Conservation (phyloP, 23 tunicate genomes). For the Trididemnum nubilum region DNA sequence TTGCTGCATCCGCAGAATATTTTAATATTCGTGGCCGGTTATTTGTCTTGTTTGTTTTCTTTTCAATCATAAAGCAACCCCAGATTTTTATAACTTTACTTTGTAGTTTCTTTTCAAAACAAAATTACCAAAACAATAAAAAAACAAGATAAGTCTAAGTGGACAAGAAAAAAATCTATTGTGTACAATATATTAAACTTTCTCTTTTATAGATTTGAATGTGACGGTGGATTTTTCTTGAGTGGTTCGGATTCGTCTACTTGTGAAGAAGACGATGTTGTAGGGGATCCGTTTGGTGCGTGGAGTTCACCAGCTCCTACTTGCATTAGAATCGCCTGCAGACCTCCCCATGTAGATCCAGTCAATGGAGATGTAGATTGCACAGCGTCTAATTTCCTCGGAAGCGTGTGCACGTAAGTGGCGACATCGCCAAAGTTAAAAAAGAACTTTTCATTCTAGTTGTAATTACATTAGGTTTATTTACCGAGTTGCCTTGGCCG, state of each 20-base stretch:
- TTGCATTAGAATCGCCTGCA: conserved; percentile 31
- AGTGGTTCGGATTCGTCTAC: neutral
- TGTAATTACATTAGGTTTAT: too few species aligned
- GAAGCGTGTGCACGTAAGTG: conserved; percentile 46
- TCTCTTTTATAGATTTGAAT: conserved; percentile 15
- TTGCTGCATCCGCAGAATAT: too few species aligned
- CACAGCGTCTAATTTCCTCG: conserved; percentile 20
- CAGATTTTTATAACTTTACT: too few species aligned
- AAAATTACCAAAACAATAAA: too few species aligned
- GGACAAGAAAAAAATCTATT: too few species aligned
- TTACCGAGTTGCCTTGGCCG: too few species aligned
- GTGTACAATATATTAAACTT: too few species aligned
- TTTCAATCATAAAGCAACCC: too few species aligned
- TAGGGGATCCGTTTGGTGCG: neutral
- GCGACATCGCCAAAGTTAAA: neutral
- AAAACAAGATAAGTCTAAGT: too few species aligned
- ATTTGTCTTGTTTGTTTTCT: too few species aligned
- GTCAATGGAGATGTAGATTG: conserved; percentile 47
- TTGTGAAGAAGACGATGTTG: conserved; percentile 10
- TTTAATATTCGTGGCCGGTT: too few species aligned
- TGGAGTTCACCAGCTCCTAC: neutral
- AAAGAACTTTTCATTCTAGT: neutral
- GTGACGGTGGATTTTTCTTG: conserved; percentile 15
- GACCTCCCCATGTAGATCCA: conserved; percentile 45
- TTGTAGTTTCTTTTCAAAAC: too few species aligned